Percentiles rank a stretch among this genome's conserved stretches.
Evolutionary conservation across 2,888 invertebrate genomes (phyloP).

Genomic region (Drosophila meridiana): DNA sequence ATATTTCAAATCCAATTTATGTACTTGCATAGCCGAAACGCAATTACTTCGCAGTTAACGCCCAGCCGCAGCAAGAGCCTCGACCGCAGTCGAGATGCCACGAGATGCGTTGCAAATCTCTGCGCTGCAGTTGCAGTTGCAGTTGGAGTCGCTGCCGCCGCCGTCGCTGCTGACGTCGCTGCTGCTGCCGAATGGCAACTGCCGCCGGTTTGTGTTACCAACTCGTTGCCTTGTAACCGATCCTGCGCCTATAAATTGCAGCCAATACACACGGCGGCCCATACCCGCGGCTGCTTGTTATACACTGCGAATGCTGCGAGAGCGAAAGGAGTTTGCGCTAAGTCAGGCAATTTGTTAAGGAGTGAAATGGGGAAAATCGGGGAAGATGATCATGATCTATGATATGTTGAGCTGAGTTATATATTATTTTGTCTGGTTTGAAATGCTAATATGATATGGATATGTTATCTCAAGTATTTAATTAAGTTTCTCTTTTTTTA

Average conservation of each 20-base stretch:
- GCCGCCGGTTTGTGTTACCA: constrained; percentile 77
- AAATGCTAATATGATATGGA: background rate
- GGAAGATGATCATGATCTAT: too few relatives aligned
- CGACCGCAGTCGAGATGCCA: constrained; percentile 15
- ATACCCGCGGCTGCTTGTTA: constrained; percentile 76
- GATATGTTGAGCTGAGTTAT: too few relatives aligned
- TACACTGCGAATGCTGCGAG: constrained; percentile 39
- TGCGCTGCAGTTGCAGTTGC: constrained; percentile 12
- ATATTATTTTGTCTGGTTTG: background rate
- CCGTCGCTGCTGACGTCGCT: constrained; percentile 9
- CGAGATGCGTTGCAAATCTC: constrained; percentile 62
- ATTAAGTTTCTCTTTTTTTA: background rate
- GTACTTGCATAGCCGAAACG: constrained; percentile 80
- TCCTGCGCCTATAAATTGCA: constrained; percentile 79
- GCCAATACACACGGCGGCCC: constrained; percentile 66
- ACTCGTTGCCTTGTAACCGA: constrained; percentile 78
- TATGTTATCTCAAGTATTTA: background rate
- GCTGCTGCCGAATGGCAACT: constrained; percentile 58
- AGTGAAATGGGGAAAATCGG: background rate
- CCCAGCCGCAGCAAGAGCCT: constrained; percentile 58
- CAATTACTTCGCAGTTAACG: constrained; percentile 79
- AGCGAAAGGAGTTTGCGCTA: constrained; percentile 31
- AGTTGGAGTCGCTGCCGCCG: background rate
- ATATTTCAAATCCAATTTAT: constrained; percentile 81
- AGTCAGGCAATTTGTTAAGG: background rate